phyloP scores from a whole-genome alignment of 1,140 invertebrate species.

The Aphaenogaster ashmeadi region DNA sequence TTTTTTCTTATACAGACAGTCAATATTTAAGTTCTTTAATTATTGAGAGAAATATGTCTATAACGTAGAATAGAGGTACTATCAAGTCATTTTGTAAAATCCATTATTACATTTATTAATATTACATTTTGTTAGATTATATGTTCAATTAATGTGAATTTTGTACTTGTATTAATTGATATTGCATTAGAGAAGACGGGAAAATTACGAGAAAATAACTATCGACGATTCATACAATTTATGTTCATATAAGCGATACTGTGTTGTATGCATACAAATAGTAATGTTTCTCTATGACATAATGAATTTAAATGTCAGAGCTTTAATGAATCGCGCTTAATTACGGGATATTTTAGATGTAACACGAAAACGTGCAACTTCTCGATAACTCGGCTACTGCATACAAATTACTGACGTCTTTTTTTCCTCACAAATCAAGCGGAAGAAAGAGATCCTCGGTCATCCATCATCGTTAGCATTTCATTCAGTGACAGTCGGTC shows the following conservation, averaged over 20 bases:
- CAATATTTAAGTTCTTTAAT: conserved; percentile 13
- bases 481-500: conserved; percentile 80
- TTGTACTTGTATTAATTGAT: neutral
- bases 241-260: neutral
- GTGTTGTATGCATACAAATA: neutral
- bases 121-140: neutral
- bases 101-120: neutral
- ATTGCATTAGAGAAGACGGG: neutral
- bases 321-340: conserved; percentile 32
- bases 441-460: conserved; percentile 69
- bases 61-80: neutral
- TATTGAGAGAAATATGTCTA: neutral
- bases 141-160: neutral
- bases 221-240: neutral
- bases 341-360: neutral
- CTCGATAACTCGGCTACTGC: conserved; percentile 18
- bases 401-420: conserved; percentile 42
- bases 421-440: conserved; percentile 22
- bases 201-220: neutral
- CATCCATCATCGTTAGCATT: conserved; percentile 85
- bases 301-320: neutral
- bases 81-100: neutral
- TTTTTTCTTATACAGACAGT: neutral
- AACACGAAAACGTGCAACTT: conserved; percentile 5
- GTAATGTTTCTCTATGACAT: conserved; percentile 16